Conservation (phyloP, 2,113 vertebrate species). For the Peromyscus leucopus region DNA sequence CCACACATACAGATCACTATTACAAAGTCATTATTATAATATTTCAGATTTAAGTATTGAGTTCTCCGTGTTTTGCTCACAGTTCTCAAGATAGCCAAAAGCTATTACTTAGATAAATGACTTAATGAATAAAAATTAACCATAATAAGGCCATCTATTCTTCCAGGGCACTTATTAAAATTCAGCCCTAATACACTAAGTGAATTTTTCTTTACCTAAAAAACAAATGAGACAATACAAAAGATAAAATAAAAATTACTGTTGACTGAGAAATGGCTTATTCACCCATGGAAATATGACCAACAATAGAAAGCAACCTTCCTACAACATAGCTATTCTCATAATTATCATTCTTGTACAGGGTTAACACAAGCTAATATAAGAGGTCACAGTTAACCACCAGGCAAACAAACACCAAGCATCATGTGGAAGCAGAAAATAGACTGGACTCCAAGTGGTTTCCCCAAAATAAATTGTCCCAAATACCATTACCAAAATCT, state of each 20-base stretch:
- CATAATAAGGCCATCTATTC: not conserved
- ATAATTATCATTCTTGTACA: not conserved
- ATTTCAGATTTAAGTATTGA: conserved; percentile 18
- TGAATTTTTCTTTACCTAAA: conserved; percentile 32
- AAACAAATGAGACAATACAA: not conserved
- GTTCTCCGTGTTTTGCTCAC: not conserved
- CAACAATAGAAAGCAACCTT: not conserved
- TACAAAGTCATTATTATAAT: not conserved
- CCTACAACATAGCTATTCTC: not conserved
- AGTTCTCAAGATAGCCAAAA: not conserved
- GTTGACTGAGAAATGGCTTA: not conserved
- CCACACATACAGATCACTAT: not conserved
- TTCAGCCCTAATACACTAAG: not conserved
- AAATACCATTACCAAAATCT: conserved; percentile 16
- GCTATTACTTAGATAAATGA: not conserved
- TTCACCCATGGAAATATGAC: conserved; percentile 4
- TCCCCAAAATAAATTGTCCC: not conserved
- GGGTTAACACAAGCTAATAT: not conserved
- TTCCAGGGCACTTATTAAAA: not conserved
- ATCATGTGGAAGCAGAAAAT: conserved; percentile 5
- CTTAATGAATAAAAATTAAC: not conserved
- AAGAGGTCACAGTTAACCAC: not conserved
- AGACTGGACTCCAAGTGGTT: not conserved
- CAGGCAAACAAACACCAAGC: not conserved
- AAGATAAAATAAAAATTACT: not conserved